Evolutionary conservation across 1,140 invertebrate genomes (phyloP).

Genomic region (Lamellibrachia luymesi): DNA sequence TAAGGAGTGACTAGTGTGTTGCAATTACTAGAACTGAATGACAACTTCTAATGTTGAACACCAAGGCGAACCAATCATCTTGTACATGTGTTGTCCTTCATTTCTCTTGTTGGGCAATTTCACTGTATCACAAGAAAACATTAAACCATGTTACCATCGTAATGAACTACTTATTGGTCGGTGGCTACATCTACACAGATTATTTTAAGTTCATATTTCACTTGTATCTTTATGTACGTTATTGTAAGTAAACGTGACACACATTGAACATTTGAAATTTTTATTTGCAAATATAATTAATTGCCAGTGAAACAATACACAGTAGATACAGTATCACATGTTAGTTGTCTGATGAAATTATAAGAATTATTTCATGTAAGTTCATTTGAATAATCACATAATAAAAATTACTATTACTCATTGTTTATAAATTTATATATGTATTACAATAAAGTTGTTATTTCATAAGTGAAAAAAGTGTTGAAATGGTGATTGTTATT

Average conservation of each 20-base stretch:
- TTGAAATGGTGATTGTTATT: not conserved
- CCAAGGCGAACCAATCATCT: not conserved
- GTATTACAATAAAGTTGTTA: not conserved
- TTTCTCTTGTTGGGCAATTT: not conserved
- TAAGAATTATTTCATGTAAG: not conserved
- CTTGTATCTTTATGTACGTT: not conserved
- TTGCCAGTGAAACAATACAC: not conserved
- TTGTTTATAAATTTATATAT: not conserved
- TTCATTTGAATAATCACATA: not conserved
- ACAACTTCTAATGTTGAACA: not conserved
- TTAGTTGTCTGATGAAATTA: not conserved
- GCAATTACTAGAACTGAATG: too few relatives aligned
- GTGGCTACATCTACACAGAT: not conserved
- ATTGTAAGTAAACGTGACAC: not conserved
- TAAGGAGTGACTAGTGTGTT: too few relatives aligned
- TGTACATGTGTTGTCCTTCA: not conserved
- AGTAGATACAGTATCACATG: not conserved
- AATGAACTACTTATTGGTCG: not conserved
- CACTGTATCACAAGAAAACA: not conserved
- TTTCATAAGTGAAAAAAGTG: not conserved
- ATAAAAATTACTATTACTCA: not conserved
- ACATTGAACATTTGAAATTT: not conserved
- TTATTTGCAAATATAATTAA: conserved; percentile 1
- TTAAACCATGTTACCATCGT: not conserved
- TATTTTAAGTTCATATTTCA: too few relatives aligned